Base-by-base conservation (phyloP, 2,888 invertebrate species). In the Eupithecia dodoneata region DNA sequence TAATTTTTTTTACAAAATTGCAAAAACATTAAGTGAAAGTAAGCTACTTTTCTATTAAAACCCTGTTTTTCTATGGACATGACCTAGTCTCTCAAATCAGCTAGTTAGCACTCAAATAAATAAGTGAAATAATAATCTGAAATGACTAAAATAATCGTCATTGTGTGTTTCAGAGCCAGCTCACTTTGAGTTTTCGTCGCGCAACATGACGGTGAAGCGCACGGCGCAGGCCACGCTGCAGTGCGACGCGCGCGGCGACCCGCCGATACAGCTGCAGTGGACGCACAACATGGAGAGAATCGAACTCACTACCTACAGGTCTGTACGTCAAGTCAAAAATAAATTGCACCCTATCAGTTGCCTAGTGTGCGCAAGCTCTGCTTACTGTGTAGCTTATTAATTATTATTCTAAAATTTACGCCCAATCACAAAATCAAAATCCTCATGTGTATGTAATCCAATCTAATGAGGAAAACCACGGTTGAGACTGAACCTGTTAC, bases 181-280 rank as follows among this genome's bases (percentile, higher is more conserved):
- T 0, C 96, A 97, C 85, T 97, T 97, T 86, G 97, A 97, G 89
- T 96, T 96, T 83, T 96, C 97, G 2, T 96, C 97, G 2, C 96
- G 96, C 83, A 98, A 98, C 90, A 96, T 97, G 87, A 97, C 97
- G 7, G 97, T 97, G 2, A 96, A 97, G 81, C 96, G 97, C 44
- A 97, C 97, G 15, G 96, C 97, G 81, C 96, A 97, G 44, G 97
- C 97, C 41, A 96, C 96, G 10, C 93, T 98, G 78, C 95, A 96
- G 82, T 98, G 98, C 88, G 96, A 97, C 82, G 97, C 98, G 4
- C 96, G 97, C 79, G 98, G 98, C 0, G 98, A 98, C 90, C 96
- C 97, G 80, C 98, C 98, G 3, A 96, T 98, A 83, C 97, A 97
- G 84, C 96, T 98, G 79, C 96, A 96, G 76, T 98, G 98, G 98